Percentiles rank a stretch among this genome's conserved stretches.
These are phyloP conservation scores for Poecilia velifera DNA, from an alignment of 2,797 vertebrate species.

Conservation along the genomic window DNA sequence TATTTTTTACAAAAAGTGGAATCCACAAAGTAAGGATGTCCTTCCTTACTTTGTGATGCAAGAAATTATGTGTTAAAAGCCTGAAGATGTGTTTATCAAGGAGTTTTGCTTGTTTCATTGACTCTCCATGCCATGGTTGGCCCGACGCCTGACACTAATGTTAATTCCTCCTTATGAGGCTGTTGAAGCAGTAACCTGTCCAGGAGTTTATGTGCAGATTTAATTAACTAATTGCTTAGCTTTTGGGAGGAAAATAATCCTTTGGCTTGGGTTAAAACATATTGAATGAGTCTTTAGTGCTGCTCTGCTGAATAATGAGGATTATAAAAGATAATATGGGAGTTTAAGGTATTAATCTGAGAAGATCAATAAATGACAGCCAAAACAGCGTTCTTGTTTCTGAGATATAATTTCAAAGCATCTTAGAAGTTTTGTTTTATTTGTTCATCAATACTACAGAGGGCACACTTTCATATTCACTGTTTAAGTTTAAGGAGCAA, in stretches of 20 bases:
- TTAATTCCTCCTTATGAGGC: background rate
- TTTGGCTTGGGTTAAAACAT: conserved; percentile 22
- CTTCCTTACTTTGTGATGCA: conserved; percentile 25
- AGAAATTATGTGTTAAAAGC: conserved; percentile 28
- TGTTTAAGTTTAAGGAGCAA: conserved; percentile 15
- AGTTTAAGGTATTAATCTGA: conserved; percentile 6
- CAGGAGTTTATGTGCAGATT: conserved; percentile 1
- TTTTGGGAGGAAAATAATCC: conserved; percentile 15
- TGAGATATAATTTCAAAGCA: background rate
- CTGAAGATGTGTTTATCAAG: background rate
- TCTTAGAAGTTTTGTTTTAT: conserved; percentile 32
- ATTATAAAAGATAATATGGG: conserved; percentile 29
- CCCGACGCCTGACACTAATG: background rate
- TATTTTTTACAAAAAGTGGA: too few species aligned
- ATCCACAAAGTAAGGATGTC: too few species aligned
- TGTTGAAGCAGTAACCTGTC: conserved; percentile 3
- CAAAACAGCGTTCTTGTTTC: background rate
- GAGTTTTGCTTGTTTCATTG: conserved; percentile 10
- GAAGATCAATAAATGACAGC: conserved; percentile 3
- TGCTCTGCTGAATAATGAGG: conserved; percentile 22
- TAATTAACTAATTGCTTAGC: conserved; percentile 24
- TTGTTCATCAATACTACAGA: conserved; percentile 30
- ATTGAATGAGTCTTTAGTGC: conserved; percentile 40
- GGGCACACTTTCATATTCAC: conserved; percentile 28
- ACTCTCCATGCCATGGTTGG: background rate